Evolutionary conservation across 2,113 vertebrate genomes (phyloP).

Genomic region (Pedetes capensis): DNA sequence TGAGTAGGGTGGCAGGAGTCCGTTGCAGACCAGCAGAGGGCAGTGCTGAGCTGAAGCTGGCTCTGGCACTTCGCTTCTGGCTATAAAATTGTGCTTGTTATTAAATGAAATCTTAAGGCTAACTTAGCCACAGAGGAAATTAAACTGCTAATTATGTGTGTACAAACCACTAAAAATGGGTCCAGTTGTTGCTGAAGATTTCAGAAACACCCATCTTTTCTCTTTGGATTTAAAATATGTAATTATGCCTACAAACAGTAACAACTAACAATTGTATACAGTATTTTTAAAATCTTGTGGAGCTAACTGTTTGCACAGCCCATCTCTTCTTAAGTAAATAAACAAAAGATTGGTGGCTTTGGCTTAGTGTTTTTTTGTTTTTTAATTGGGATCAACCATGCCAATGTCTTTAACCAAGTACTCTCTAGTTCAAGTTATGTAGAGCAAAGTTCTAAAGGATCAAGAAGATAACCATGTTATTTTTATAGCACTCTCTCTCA

Average conservation of each 20-base stretch:
- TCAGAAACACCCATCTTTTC: conserved; percentile 61
- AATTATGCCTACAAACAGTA: conserved; percentile 56
- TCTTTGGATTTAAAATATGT: conserved; percentile 67
- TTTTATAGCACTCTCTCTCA: conserved; percentile 73
- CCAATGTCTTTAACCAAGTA: conserved; percentile 75
- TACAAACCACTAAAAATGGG: conserved; percentile 77
- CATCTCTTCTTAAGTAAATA: conserved; percentile 77
- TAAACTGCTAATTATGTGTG: conserved; percentile 86
- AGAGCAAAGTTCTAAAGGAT: conserved; percentile 76
- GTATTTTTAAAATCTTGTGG: conserved; percentile 34
- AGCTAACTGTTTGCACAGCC: conserved; percentile 73
- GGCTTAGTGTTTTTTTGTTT: not conserved
- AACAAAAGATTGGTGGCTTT: conserved; percentile 1
- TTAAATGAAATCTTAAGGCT: conserved; percentile 84
- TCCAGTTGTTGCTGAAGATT: conserved; percentile 50
- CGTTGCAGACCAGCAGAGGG: conserved; percentile 82
- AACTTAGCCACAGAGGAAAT: conserved; percentile 86
- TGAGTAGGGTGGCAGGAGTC: not conserved
- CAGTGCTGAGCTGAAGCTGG: conserved; percentile 84
- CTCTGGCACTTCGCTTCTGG: conserved; percentile 1
- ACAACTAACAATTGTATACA: conserved; percentile 54
- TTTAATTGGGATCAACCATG: conserved; percentile 67
- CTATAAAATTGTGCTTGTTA: conserved; percentile 74
- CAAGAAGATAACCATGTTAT: conserved; percentile 76
- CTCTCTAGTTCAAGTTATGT: conserved; percentile 66